Evolutionary conservation across 2,797 vertebrate species (phyloP).

Genomic region (Capromys pilorides): DNA sequence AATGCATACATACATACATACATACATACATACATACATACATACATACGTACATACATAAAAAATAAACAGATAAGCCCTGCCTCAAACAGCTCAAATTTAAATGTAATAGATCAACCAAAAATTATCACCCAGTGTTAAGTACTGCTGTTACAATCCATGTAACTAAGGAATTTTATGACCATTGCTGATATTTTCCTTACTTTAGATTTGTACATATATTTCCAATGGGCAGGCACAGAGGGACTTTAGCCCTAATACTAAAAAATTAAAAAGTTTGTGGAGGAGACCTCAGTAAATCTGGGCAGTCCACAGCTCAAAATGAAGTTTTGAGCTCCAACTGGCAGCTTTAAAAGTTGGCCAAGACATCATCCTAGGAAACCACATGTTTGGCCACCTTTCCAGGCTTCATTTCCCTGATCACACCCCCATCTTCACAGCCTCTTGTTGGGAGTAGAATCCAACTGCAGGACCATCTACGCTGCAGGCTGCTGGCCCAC

Average conservation of each 20-base stretch:
- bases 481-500: rapidly evolving
- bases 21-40: no score
- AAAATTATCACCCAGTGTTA: not conserved
- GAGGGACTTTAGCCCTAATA: not conserved
- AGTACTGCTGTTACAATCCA: rapidly evolving
- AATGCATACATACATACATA: no score
- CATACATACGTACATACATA: no score
- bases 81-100: not conserved
- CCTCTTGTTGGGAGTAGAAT: not conserved
- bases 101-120: not conserved
- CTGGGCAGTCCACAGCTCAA: not conserved
- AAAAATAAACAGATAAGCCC: not conserved
- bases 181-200: not conserved
- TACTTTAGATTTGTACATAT: not conserved
- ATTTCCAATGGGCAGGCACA: not conserved
- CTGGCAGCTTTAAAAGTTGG: not conserved
- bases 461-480: not conserved
- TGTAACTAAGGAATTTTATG: not conserved
- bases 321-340: not conserved
- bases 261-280: not conserved
- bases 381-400: slow-evolving; percentile 40
- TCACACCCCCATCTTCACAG: not conserved
- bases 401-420: not conserved
- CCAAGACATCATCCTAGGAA: not conserved
- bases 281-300: not conserved